phyloP scores from a whole-genome alignment of 2,888 invertebrate species.

The Auanema freiburgensis region DNA sequence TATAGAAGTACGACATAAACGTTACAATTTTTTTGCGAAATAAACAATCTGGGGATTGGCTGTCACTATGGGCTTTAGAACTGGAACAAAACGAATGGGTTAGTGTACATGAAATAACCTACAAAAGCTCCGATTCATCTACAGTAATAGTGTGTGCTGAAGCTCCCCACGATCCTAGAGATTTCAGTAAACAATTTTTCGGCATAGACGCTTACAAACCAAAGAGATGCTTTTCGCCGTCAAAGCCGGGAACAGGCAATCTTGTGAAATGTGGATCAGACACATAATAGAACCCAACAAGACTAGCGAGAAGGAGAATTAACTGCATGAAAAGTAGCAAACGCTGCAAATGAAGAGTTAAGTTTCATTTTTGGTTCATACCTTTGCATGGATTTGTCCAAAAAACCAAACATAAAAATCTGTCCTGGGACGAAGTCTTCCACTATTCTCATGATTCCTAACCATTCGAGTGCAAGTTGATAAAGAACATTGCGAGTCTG shows the following conservation, averaged over 20 bases:
- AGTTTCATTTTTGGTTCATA: neutral
- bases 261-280: neutral
- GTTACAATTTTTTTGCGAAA: conserved; percentile 2
- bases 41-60: neutral
- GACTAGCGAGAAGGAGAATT: neutral
- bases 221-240: neutral
- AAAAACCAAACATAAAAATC: conserved; percentile 19
- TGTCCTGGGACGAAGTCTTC: neutral
- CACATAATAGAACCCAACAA: neutral
- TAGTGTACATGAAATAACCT: neutral
- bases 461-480: conserved; percentile 17
- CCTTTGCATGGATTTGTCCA: conserved; percentile 21
- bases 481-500: neutral
- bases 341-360: conserved; percentile 10
- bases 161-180: neutral
- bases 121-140: neutral
- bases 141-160: neutral
- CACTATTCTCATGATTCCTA: neutral
- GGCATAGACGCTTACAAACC: neutral
- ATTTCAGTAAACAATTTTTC: neutral
- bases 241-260: conserved; percentile 6
- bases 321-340: conserved; percentile 9
- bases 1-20: neutral
- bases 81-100: neutral
- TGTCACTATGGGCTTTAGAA: neutral